phyloP scores from a whole-genome alignment of 1,140 invertebrate genomes.

The Octopus bimaculoides region DNA sequence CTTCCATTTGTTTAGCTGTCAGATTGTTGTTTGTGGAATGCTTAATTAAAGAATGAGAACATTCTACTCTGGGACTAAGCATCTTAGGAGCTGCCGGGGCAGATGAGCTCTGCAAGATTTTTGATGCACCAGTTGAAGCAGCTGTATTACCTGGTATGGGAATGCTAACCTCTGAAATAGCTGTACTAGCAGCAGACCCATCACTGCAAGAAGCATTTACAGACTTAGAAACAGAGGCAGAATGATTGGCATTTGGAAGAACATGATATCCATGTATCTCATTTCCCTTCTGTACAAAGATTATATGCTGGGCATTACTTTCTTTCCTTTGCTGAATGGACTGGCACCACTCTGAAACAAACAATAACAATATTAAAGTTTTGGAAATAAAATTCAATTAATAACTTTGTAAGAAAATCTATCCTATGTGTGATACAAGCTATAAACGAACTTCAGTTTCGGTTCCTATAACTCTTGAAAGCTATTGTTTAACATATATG shows the following conservation, averaged over 20 bases:
- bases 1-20: constrained; percentile 44
- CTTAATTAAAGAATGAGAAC: constrained; percentile 19
- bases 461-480: too few species aligned
- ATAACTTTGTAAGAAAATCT: too few species aligned
- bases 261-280: background rate
- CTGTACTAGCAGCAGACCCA: background rate
- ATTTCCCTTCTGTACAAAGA: constrained; percentile 1
- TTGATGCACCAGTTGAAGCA: background rate
- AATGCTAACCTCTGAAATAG: background rate
- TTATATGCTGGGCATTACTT: background rate
- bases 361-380: too few species aligned
- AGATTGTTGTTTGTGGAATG: constrained; percentile 37
- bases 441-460: too few species aligned
- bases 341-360: too few species aligned
- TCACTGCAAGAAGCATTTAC: background rate
- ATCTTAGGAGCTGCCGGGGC: constrained; percentile 14
- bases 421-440: too few species aligned
- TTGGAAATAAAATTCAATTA: too few species aligned
- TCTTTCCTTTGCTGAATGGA: too few species aligned
- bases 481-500: too few species aligned
- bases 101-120: background rate
- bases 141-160: background rate
- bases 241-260: background rate
- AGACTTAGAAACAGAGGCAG: background rate
- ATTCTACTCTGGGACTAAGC: constrained; percentile 12